These are phyloP conservation scores for Andricus grossulariae DNA, from an alignment of 1,140 invertebrate species.

Conservation along the genomic window DNA sequence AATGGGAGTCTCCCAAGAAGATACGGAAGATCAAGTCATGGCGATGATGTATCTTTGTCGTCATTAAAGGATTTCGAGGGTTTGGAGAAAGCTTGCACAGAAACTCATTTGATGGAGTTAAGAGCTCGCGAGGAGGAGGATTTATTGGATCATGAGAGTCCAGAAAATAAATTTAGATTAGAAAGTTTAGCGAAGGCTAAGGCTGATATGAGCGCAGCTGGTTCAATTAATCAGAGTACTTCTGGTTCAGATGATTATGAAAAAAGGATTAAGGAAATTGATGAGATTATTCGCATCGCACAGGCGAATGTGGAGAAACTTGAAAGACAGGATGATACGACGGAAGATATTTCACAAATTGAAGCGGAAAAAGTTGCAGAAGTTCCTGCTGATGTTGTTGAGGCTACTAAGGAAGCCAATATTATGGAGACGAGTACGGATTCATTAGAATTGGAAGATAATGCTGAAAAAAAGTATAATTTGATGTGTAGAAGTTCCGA, in stretches of 20 bases:
- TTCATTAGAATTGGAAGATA: conserved; percentile 78
- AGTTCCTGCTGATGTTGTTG: conserved; percentile 58
- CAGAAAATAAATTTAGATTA: conserved; percentile 76
- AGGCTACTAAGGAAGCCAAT: conserved; percentile 57
- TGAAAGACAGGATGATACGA: conserved; percentile 76
- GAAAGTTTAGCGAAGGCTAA: conserved; percentile 65
- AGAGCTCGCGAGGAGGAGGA: conserved; percentile 91
- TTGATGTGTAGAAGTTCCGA: conserved; percentile 71
- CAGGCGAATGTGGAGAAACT: conserved; percentile 83
- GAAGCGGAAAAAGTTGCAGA: conserved; percentile 59
- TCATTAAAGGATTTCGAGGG: conserved; percentile 97
- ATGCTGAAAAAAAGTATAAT: conserved; percentile 63
- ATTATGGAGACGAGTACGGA: conserved; percentile 80
- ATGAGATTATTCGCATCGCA: conserved; percentile 84
- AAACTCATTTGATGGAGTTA: conserved; percentile 88
- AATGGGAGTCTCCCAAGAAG: conserved; percentile 85
- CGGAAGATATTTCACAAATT: conserved; percentile 73
- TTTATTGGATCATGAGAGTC: conserved; percentile 84
- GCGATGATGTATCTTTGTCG: conserved; percentile 92
- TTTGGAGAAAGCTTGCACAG: conserved; percentile 90
- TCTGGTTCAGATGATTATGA: conserved; percentile 82
- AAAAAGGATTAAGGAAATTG: conserved; percentile 84
- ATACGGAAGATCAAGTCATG: conserved; percentile 82
- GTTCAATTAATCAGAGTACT: conserved; percentile 76
- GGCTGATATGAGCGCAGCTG: conserved; percentile 58